Base-by-base conservation (phyloP, 2,888 invertebrate genomes). In the Merodon equestris region DNA sequence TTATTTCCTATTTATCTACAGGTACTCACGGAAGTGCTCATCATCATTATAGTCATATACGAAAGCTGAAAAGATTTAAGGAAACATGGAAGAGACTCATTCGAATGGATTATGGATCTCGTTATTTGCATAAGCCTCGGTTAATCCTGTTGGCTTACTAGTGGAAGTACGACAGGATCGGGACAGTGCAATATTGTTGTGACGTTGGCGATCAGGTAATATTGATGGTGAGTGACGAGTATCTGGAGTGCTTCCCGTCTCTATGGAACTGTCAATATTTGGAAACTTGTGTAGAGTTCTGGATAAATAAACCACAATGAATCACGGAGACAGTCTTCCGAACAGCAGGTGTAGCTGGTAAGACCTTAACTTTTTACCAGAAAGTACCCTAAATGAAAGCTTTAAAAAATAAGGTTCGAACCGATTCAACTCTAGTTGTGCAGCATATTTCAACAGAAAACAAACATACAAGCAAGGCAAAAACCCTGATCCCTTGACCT, bases 91-190 rank as follows among this genome's bases (percentile, higher is more conserved):
- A 40, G 40, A 40, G 40, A 10, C n/a, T 10, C 50, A 14, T 58
- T 38, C 12, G 12, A 40, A 56, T 58, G 51, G 66, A 77, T 61
- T 72, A 61, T 57, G 48, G 51, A 77, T 57, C 67, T 76, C 18
- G 51, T 57, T 72, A 71, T 76, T 71, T 76, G 60, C 48, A 71
- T 67, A 61, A 77, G 47, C 66, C 66, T 63, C 51, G 38, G 47
- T 45, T 67, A 61, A 77, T 77, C 76, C 71, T 76, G 66, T 76
- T 71, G 71, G 58, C 50, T 57, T 40, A 40, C 40, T n/a, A 9
- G 66, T 19, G 44, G 38, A 45, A 50, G 58, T 10, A 3, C 40
- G 44, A 50, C 38, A 9, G 34, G 47, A 58, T 53, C 17, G 45
- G 17, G 38, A 19, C 47, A 18, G 63, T 58, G 15, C 7, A 27